These are phyloP conservation scores for Coranthus polyacanthus DNA, from an alignment of 2,797 vertebrate genomes.

Conservation along the genomic window DNA sequence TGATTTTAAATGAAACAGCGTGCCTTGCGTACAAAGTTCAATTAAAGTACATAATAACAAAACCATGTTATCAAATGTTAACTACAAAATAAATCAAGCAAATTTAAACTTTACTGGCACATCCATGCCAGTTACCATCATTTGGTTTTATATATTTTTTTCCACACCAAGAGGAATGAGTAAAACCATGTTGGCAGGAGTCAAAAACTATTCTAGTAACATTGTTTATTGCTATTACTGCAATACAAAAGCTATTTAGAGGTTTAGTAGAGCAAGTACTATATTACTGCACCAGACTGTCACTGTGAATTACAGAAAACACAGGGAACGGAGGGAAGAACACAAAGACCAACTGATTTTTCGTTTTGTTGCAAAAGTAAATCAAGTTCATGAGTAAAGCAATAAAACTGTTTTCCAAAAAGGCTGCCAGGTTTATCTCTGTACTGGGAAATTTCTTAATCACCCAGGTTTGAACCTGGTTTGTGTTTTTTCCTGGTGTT, in stretches of 20 bases:
- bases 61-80: no score
- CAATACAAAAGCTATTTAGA: neutral
- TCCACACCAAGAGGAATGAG: neutral
- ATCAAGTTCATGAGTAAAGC: neutral
- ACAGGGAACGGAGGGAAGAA: neutral
- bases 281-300: no score
- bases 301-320: no score
- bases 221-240: neutral
- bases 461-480: constrained; percentile 9
- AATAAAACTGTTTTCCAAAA: no score
- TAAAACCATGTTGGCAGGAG: neutral
- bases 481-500: neutral
- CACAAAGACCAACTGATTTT: neutral
- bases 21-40: neutral
- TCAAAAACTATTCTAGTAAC: neutral
- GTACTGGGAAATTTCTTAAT: neutral
- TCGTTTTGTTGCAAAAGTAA: neutral
- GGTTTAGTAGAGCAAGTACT: neutral
- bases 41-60: neutral
- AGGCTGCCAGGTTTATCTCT: neutral
- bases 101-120: neutral
- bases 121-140: neutral
- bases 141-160: neutral
- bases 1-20: neutral
- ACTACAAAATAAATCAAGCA: neutral